phyloP scores from a whole-genome alignment of 2,113 vertebrate species.

The Cyprinus carpio region DNA sequence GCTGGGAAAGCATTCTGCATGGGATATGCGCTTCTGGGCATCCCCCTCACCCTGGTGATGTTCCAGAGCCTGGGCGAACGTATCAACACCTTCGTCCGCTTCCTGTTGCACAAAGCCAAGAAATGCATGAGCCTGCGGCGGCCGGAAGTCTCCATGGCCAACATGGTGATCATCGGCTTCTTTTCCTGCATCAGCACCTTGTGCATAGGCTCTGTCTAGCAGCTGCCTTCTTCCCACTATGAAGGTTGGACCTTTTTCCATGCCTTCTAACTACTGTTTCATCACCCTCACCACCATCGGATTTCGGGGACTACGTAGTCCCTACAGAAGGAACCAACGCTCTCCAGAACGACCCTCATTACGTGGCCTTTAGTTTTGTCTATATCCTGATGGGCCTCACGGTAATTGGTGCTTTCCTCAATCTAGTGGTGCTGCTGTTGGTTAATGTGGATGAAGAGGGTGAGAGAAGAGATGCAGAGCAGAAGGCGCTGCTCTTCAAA shows the following conservation, averaged over 20 bases:
- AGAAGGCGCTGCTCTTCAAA: constrained; percentile 79
- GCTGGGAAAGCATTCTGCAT: constrained; percentile 98
- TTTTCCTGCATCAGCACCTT: constrained; percentile 53
- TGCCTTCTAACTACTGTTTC: constrained; percentile 98
- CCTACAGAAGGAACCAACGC: constrained; percentile 92
- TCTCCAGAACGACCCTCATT: constrained; percentile 90
- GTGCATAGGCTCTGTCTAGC: constrained; percentile 91
- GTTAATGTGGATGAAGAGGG: constrained; percentile 99
- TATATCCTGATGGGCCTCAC: constrained; percentile 96
- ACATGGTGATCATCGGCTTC: too few species aligned
- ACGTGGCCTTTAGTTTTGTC: constrained; percentile 97
- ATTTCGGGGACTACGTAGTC: constrained; percentile 83
- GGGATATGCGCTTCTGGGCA: constrained; percentile 96
- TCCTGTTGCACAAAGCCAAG: constrained; percentile 91
- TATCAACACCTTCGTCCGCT: constrained; percentile 93
- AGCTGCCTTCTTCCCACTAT: constrained; percentile 89
- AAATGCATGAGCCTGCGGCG: constrained; percentile 82
- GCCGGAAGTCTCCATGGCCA: too few species aligned
- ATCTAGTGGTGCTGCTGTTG: constrained; percentile 95
- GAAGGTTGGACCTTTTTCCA: constrained; percentile 98
- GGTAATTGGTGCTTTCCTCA: constrained; percentile 96
- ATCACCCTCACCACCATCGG: constrained; percentile 98
- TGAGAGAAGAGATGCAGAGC: constrained; percentile 88
- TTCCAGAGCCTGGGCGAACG: constrained; percentile 97
- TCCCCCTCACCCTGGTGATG: constrained; percentile 97